Evolutionary conservation across 2,113 vertebrate species (phyloP), one percentile per base, ranked within the genome.

Genomic region (Ictalurus furcatus): DNA sequence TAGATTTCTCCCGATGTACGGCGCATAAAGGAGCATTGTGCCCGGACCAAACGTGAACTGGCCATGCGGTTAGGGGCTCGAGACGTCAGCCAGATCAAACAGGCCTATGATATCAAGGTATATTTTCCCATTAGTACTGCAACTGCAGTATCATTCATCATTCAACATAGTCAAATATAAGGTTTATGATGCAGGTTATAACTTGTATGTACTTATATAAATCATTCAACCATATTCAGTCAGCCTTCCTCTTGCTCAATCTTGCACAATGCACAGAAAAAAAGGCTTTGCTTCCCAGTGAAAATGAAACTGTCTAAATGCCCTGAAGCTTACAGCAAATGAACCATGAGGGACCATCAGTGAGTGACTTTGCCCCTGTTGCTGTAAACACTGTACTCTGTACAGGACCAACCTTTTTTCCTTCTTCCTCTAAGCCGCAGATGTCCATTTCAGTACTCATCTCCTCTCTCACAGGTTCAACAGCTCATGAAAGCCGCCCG

Each of bases 91-190:
- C 95, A 96, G 90, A 95, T 97, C 95, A 97, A 96, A 94, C 96
- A 96, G 93, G 95, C 95, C 93, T 97, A 94, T 93, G 96, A 97
- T 92, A 96, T 93, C 91, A 97, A 97, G 97, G 97, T 97, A 97
- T 92, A 69, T 54, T 78, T 83, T 73, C 54, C 21, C 44, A 74
- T 34, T 17, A 74, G 65, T 40, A n/a, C 65, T 65, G 37, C 54
- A 90, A 30, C 67, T 89, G 52, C 54, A 73, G 14, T 87, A 65
- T 44, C 61, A 58, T 85, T 61, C 65, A 74, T 44, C 84, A 80
- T 82, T 58, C 34, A 73, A 5, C 63, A 12, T 14, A 74, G 16
- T 59, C 16, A 74, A 23, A 28, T 25, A 11, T 86, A 25, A 59
- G 44, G 63, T 67, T 82, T 82, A 59, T 82, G 3, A 37, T 37